Base-by-base conservation (phyloP, 1,140 invertebrate genomes). In the Drosophila nigromelanica region DNA sequence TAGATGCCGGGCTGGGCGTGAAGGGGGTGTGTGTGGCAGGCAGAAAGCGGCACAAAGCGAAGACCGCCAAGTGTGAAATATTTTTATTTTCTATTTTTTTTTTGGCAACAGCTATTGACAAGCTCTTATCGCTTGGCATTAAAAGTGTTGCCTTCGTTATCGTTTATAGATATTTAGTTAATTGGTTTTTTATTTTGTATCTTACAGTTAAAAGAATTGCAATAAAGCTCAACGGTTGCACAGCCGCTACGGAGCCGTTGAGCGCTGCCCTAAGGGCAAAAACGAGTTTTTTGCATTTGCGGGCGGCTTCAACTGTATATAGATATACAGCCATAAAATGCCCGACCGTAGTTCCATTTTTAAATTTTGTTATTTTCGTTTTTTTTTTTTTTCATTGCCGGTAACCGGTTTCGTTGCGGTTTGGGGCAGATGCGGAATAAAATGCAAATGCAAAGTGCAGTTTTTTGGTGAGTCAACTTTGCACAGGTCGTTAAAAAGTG, bases 351-450 rank as follows among this genome's bases (percentile, higher is more conserved):
- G 10, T 35, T 35, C 7, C 33, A 10, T 35, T 35, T 35, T 35
- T 10, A 18, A 48, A 33, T 37, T 50, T 35, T 30, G 14, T 40
- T 50, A 35, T 27, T 10, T 42, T 37, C 50, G 54, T 73, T 45
- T 42, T 62, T 45, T 75, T 79, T 51, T 73, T 61, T 75, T 79
- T 51, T 73, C 58, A 70, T 78, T 73, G 80, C 85, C 85, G 85
- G 80, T 86, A 89, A 89, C 85, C 85, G 80, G 85, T 89, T 89
- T 89, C 50, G 61, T 55, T 71, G 70, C 55, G 61, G 59, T 54
- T 67, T 62, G 37, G 30, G 37, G 42, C 43, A 51, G 39, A 69
- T 69, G 64, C 47, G 14, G 63, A 59, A 27, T 30, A 35, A 14
- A 51, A 51, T 47, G 33, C 33, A 61, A 73, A 59, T 64, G 63